Evolutionary conservation across 2,888 invertebrate genomes (phyloP).

Genomic region (Sisyra terminalis): DNA sequence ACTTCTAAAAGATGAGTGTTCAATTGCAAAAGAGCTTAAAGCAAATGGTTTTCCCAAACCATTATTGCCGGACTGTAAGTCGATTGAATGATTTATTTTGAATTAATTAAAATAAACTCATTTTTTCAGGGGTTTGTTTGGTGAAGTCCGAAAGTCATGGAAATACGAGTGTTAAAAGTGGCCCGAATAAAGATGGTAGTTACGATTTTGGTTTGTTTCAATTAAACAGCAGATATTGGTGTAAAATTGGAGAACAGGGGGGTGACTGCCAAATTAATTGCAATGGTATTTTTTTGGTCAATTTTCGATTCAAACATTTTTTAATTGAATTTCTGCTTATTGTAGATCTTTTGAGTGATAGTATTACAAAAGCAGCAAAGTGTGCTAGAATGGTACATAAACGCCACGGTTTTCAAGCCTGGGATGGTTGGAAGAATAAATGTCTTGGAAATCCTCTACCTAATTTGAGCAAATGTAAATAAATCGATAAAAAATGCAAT

Average conservation of each 20-base stretch:
- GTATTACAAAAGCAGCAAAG: constrained; percentile 20
- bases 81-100: too few relatives aligned
- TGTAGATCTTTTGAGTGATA: constrained; percentile 24
- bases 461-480: constrained; percentile 10
- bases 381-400: constrained; percentile 25
- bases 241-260: constrained; percentile 24
- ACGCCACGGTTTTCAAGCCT: constrained; percentile 25
- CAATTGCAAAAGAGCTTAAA: too few relatives aligned
- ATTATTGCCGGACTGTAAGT: not conserved
- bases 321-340: constrained; percentile 6
- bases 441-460: constrained; percentile 15
- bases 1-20: too few relatives aligned
- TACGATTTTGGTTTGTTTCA: constrained; percentile 34
- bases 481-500: not conserved
- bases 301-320: not conserved
- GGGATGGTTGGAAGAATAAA: constrained; percentile 26
- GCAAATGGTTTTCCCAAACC: too few relatives aligned
- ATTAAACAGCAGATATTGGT: constrained; percentile 32
- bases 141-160: constrained; percentile 31
- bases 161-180: constrained; percentile 28
- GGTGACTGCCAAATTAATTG: constrained; percentile 27
- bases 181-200: constrained; percentile 31
- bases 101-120: too few relatives aligned
- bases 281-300: constrained; percentile 14
- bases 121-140: constrained; percentile 23